Base-by-base conservation (phyloP, 2,113 vertebrate genomes). In the Mus spicilegus region DNA sequence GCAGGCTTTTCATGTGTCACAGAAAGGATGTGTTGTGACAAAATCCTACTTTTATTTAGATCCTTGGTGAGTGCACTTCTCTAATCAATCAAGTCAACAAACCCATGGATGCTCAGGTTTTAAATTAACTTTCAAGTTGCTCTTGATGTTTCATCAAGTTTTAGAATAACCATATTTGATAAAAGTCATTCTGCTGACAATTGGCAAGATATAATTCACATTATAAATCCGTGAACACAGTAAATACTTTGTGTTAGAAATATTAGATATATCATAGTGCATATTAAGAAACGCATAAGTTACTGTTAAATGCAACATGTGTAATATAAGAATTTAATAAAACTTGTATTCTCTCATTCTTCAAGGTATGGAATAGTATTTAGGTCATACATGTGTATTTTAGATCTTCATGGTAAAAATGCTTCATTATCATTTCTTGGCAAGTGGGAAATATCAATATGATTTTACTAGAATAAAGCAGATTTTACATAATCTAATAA, bases 211-310 rank as follows among this genome's bases (percentile, higher is more conserved):
- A 51, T 72, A 72, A 89, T 58, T 72, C 73, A 82, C 78, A 89
- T 78, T 17, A 11, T 90, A 49, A 86, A 33, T 89, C 63, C 84
- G 54, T 54, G 90, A 87, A 13, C 51, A 78, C 49, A 96, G 28
- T 70, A 13, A 90, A 85, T 77, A 80, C 72, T 95, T 92, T 17
- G 22, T 70, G 67, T 77, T 67, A 76, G 72, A 94, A 94, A 85
- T 67, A 24, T 77, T 77, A 49, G 42, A 36, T 93, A 89, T 46
- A 67, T 20, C 33, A 17, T 78, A 8, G 19, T 42, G 80, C 10
- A 69, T 51, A 49, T 42, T 36, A 72, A 11, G 1, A 46, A 75
- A 20, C 0, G 17, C 51, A 6, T 3, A 92, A 81, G 24, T 51
- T 85, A 58, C 4, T 12, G 7, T 81, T 94, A 81, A 93, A 84